phyloP scores from a whole-genome alignment of 2,113 vertebrate genomes.

The Tragelaphus imberbis region DNA sequence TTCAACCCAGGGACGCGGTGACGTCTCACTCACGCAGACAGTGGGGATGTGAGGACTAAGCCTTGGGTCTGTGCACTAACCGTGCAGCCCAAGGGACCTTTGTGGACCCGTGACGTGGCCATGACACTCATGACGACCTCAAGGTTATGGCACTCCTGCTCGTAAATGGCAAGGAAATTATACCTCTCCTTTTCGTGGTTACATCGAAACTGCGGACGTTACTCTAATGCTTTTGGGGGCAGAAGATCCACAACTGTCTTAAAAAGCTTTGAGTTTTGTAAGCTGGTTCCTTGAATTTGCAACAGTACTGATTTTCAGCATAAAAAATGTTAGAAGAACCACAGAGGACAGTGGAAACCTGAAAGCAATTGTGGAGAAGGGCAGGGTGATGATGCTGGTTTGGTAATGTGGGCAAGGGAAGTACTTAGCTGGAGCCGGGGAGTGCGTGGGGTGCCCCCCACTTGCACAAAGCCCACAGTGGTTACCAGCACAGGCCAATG shows the following conservation, averaged over 20 bases:
- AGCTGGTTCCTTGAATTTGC: not conserved
- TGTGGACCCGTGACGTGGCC: not conserved
- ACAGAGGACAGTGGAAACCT: not conserved
- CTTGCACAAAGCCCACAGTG: not conserved
- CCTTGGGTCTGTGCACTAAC: not conserved
- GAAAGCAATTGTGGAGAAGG: not conserved
- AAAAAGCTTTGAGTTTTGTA: not conserved
- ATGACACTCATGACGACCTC: not conserved
- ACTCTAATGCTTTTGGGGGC: not conserved
- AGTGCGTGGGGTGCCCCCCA: not conserved
- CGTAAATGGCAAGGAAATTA: not conserved
- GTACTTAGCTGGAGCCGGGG: not conserved
- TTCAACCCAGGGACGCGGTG: not conserved
- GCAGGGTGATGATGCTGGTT: not conserved
- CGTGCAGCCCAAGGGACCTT: rapidly evolving
- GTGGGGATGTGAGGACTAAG: not conserved
- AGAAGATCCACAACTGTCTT: not conserved
- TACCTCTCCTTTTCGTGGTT: not conserved
- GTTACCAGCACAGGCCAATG: not conserved
- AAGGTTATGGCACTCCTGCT: not conserved
- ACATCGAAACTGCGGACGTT: not conserved
- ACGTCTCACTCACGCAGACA: not conserved
- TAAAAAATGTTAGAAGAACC: not conserved
- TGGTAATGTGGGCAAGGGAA: not conserved
- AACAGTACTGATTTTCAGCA: not conserved